Conservation (phyloP, 1,140 invertebrate species). For the Penaeus indicus region DNA sequence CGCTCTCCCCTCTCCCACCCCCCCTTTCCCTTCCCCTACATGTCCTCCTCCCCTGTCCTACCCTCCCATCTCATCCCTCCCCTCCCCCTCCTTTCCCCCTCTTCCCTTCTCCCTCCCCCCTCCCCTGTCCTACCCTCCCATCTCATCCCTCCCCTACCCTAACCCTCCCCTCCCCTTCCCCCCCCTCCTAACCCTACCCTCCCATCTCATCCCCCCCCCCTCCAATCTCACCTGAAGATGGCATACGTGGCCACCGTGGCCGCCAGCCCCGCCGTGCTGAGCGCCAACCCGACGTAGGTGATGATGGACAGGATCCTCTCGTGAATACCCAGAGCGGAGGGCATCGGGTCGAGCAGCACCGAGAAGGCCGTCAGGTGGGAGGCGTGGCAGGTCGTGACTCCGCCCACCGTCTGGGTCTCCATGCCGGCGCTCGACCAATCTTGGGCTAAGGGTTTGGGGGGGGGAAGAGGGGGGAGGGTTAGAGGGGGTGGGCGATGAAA, state of each 20-base stretch:
- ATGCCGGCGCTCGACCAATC: constrained; percentile 72
- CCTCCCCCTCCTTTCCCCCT: no score
- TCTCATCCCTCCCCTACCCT: no score
- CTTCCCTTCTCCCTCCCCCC: no score
- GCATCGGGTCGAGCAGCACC: constrained; percentile 71
- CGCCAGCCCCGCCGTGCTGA: constrained; percentile 71
- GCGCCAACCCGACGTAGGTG: constrained; percentile 72
- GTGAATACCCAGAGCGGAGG: constrained; percentile 64
- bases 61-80: no score
- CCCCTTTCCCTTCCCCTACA: no score
- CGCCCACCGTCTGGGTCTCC: constrained; percentile 68
- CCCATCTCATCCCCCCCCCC: background rate
- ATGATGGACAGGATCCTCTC: constrained; percentile 71
- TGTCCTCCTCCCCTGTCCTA: no score
- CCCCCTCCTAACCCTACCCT: no score
- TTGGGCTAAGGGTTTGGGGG: constrained; percentile 63
- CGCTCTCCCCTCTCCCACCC: no score
- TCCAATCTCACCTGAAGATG: constrained; percentile 71
- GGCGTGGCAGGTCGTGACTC: constrained; percentile 71
- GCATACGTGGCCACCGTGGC: constrained; percentile 73
- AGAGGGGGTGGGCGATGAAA: background rate
- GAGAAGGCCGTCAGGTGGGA: constrained; percentile 75
- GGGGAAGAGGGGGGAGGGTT: no score
- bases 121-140: no score
- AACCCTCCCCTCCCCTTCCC: no score